phyloP scores from a whole-genome alignment of 2,888 invertebrate species.

The Noctua pronuba region DNA sequence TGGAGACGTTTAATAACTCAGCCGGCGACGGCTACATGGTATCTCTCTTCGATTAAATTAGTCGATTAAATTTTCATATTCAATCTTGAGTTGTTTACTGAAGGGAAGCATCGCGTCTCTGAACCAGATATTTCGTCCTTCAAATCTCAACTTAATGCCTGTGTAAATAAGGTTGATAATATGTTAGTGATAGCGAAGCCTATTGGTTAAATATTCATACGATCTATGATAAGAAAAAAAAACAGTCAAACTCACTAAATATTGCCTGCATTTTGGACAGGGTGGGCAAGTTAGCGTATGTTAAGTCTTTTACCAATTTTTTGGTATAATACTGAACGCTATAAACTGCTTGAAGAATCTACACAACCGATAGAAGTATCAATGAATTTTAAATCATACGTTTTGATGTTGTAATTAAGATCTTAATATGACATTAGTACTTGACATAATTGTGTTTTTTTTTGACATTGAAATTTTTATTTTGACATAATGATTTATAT shows the following conservation, averaged over 20 bases:
- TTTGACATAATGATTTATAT: no score
- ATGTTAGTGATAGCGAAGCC: background rate
- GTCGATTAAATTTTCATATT: slow-evolving; percentile 95
- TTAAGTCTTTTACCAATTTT: slow-evolving; percentile 7
- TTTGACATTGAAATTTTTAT: no score
- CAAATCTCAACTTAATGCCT: slow-evolving; percentile 61
- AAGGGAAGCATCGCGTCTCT: slow-evolving; percentile 84
- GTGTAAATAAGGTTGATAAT: slow-evolving; percentile 53
- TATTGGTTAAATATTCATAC: slow-evolving; percentile 74
- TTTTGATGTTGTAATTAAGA: no score
- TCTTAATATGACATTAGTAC: no score
- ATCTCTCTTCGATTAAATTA: slow-evolving; percentile 92
- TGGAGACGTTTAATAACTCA: slow-evolving; percentile 78
- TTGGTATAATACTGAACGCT: background rate
- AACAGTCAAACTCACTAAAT: slow-evolving; percentile 68
- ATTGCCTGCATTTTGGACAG: slow-evolving; percentile 58
- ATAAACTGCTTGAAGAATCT: background rate
- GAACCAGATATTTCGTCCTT: slow-evolving; percentile 56
- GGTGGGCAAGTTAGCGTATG: background rate
- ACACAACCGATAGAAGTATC: no score
- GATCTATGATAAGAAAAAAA: slow-evolving; percentile 75
- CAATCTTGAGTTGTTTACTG: slow-evolving; percentile 93
- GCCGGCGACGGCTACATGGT: slow-evolving; percentile 74
- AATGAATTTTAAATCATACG: no score
- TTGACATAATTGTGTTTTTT: no score